phyloP scores from a whole-genome alignment of 1,140 invertebrate genomes.

The Brachionus manjavacas region DNA sequence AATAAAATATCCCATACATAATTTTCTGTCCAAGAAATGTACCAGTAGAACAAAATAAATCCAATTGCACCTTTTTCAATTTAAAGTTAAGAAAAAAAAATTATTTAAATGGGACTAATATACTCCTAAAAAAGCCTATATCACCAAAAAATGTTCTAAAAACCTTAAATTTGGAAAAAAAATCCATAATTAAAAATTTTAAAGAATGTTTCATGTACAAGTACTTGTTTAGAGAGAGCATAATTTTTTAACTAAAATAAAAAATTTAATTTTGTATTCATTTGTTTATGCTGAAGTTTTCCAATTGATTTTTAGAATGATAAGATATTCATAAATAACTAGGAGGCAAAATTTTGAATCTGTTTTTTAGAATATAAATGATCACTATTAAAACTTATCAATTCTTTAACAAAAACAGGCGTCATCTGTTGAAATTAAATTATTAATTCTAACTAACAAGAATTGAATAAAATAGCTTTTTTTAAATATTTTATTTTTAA shows the following conservation, averaged over 20 bases:
- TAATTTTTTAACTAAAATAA: not conserved
- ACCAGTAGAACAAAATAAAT: not conserved
- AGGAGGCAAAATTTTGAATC: no score
- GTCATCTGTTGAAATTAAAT: no score
- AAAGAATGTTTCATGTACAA: not conserved
- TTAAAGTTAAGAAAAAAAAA: no score
- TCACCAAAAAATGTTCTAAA: not conserved
- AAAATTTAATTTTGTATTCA: not conserved
- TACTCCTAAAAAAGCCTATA: not conserved
- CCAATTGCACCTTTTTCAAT: not conserved
- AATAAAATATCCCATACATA: not conserved
- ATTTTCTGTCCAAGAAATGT: not conserved
- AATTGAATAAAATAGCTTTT: no score
- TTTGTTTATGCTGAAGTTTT: no score
- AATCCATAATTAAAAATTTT: not conserved
- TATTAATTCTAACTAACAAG: no score
- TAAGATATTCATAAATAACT: no score
- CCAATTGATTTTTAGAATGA: no score
- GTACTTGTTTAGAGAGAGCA: not conserved
- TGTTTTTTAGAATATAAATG: no score
- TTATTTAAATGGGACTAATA: no score
- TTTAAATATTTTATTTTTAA: no score
- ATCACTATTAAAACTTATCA: not conserved
- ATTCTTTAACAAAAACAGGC: no score
- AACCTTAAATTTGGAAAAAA: not conserved